Conservation (phyloP, 1,140 invertebrate genomes). For the Panagrolaimus sp. region DNA sequence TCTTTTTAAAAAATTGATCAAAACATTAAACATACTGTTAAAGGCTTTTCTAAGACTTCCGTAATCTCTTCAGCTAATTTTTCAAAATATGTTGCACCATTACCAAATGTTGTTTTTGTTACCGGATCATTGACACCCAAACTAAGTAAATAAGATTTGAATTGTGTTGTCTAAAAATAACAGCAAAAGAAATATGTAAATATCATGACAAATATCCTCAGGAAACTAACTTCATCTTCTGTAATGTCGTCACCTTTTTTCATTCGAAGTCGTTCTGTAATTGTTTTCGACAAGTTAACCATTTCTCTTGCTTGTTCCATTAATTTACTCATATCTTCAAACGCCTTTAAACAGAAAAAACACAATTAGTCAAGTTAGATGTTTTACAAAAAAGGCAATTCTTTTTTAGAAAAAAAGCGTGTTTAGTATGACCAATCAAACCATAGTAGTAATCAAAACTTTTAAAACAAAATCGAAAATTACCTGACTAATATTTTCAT, state of each 20-base stretch:
- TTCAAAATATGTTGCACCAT: conserved; percentile 77
- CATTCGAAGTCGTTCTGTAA: conserved; percentile 86
- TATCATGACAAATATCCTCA: conserved; percentile 20
- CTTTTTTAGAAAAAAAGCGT: conserved; percentile 13
- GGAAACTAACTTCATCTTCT: conserved; percentile 69
- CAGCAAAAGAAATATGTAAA: conserved; percentile 55
- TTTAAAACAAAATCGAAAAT: conserved; percentile 20
- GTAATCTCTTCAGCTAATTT: conserved; percentile 80
- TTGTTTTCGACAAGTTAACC: conserved; percentile 82
- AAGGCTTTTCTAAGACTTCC: conserved; percentile 73
- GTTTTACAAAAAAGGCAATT: background rate
- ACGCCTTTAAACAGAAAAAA: conserved; percentile 68
- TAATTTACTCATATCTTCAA: conserved; percentile 86
- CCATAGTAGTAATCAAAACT: conserved; percentile 11
- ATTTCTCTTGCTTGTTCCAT: conserved; percentile 96
- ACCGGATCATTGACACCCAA: conserved; percentile 89
- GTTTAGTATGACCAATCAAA: conserved; percentile 6
- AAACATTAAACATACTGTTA: conserved; percentile 67
- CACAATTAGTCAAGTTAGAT: conserved; percentile 8
- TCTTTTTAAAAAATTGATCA: background rate
- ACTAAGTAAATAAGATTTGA: conserved; percentile 90
- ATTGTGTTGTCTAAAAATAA: conserved; percentile 71
- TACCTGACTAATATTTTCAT: conserved; percentile 72
- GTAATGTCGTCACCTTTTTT: conserved; percentile 91
- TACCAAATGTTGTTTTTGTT: conserved; percentile 78